These are phyloP conservation scores for Toxonevra muliebris DNA, from an alignment of 2,888 invertebrate genomes.

Conservation along the genomic window DNA sequence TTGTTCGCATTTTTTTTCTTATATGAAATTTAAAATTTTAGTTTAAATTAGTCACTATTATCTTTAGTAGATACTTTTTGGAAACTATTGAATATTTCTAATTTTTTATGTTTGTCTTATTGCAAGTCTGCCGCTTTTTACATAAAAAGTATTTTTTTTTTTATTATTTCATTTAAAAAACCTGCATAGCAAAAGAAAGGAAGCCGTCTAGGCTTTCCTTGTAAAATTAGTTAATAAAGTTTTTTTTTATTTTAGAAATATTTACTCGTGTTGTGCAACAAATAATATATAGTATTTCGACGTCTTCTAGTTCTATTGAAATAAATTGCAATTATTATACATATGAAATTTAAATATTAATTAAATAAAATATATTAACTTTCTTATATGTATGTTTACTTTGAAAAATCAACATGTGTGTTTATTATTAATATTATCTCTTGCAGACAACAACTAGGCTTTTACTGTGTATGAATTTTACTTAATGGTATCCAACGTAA, in stretches of 20 bases:
- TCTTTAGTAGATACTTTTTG: neutral
- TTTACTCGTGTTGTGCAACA: slow-evolving; percentile 19
- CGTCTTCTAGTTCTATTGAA: slow-evolving; percentile 12
- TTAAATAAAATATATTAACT: neutral
- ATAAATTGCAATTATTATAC: slow-evolving; percentile 49
- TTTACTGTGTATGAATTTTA: slow-evolving; percentile 33
- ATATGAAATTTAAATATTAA: slow-evolving; percentile 36
- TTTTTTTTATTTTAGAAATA: slow-evolving; percentile 1
- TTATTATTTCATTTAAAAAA: slow-evolving; percentile 14
- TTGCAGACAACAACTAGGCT: no score
- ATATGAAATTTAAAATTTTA: slow-evolving; percentile 18
- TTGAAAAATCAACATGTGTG: neutral
- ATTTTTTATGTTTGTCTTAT: neutral
- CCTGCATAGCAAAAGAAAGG: slow-evolving; percentile 12
- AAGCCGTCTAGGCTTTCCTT: neutral
- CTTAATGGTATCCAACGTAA: slow-evolving; percentile 54
- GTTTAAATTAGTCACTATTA: slow-evolving; percentile 27
- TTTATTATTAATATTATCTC: no score
- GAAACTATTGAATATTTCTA: neutral
- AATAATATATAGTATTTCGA: slow-evolving; percentile 8
- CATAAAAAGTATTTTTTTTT: neutral
- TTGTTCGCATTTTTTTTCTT: slow-evolving; percentile 14
- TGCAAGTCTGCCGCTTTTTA: no score
- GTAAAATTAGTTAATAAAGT: neutral
- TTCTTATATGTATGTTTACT: neutral